These are phyloP conservation scores for Machaerirhynchus nigripectus DNA, from an alignment of 2,113 vertebrate species.

Conservation along the genomic window DNA sequence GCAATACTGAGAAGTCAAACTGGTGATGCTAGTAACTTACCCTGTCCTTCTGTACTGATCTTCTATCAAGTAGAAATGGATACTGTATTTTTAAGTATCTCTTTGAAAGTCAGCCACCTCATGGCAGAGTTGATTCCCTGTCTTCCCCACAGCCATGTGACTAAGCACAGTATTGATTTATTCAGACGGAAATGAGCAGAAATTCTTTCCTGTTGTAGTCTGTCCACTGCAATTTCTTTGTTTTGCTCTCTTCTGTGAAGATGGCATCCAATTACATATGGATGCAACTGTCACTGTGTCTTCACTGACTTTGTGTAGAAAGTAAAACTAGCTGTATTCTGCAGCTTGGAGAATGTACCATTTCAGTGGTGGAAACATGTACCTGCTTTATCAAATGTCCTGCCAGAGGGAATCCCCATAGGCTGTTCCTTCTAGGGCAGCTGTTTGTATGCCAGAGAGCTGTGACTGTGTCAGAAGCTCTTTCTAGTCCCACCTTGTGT, in stretches of 20 bases:
- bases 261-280: neutral
- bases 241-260: neutral
- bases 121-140: neutral
- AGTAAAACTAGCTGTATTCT: neutral
- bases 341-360: neutral
- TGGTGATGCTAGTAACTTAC: neutral
- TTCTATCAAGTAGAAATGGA: neutral
- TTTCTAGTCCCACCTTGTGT: neutral
- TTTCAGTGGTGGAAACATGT: neutral
- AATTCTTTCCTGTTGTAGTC: neutral
- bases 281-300: neutral
- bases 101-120: neutral
- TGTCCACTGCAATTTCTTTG: neutral
- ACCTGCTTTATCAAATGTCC: neutral
- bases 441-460: neutral
- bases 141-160: neutral
- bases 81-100: neutral
- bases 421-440: neutral
- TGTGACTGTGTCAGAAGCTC: neutral
- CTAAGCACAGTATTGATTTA: neutral
- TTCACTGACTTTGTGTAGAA: neutral
- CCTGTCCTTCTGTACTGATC: neutral
- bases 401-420: neutral
- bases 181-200: neutral
- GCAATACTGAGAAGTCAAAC: neutral